Evolutionary conservation across 2,888 invertebrate genomes (phyloP), one percentile per base, ranked within the genome.

Genomic region (Brachypalpus laphriformis): DNA sequence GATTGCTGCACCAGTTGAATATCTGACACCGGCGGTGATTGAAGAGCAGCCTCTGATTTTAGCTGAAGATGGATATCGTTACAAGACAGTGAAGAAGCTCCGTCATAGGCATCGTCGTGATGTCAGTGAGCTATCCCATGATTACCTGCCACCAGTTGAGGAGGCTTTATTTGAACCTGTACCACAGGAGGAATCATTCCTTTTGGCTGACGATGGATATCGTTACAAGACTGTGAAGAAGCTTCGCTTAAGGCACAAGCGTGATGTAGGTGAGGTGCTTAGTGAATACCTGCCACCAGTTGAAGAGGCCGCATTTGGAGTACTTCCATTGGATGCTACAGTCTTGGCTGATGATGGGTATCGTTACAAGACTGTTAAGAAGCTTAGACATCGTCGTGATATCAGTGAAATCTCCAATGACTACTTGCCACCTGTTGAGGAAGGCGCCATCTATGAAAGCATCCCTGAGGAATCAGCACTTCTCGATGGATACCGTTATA

Each of bases 61-160:
- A 71, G 78, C 34, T 47, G 82, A 22, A 51, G 87, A 37, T 49
- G 82, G 82, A 16, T 82, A 82, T 59, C 77, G 76, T 37, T 82
- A 82, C 51, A 82, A 82, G 59, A 77, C 82, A n/a, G 71, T 82
- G 25, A 82, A 65, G 51, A 63, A 66, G 22, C 40, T 65, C 16
- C 82, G 82, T 25, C 70, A 47, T 28, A 76, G 82, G 42, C 71
- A 65, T 11, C 90, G 89, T 88, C 90, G 89, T 88, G 89, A 90
- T 88, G 90, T 89, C 14, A 89, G 87, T 87, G 88, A 90, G 7
- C 82, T 90, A 77, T 87, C 88, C 65, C 89, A 87, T 86, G 90
- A 90, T 37, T 90, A 90, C 87, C 71, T 90, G 88, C 90, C 91
- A 14, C 91, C 90, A 8, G 88, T 87, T 14, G 87, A 14, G 28